These are phyloP conservation scores for Mantis religiosa DNA, from an alignment of 2,888 invertebrate genomes.

Conservation along the genomic window DNA sequence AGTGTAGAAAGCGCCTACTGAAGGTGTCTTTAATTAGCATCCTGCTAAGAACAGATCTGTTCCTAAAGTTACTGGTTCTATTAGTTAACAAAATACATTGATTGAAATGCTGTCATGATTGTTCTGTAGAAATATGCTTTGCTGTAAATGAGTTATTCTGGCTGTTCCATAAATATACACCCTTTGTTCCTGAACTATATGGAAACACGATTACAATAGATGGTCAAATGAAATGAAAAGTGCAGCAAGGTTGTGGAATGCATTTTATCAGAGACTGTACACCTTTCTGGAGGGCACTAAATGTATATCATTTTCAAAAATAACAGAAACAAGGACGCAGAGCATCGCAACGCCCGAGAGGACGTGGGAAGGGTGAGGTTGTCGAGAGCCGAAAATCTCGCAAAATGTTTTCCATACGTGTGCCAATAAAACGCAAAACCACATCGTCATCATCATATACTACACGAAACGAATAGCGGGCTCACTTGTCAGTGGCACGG, in stretches of 20 bases:
- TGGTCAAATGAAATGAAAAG: too few species aligned
- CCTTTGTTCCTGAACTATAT: too few species aligned
- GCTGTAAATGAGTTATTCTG: too few species aligned
- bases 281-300: not conserved
- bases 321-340: not conserved
- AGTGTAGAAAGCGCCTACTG: too few species aligned
- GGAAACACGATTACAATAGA: too few species aligned
- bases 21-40: too few species aligned
- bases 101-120: too few species aligned
- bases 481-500: not conserved
- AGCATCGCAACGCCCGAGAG: not conserved
- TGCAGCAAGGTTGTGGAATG: not conserved
- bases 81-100: too few species aligned
- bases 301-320: not conserved
- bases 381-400: not conserved
- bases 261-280: not conserved
- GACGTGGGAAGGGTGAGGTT: not conserved
- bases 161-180: too few species aligned
- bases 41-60: too few species aligned
- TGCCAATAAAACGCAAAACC: slow-evolving; percentile 10
- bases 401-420: not conserved
- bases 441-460: slow-evolving; percentile 2
- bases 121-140: too few species aligned
- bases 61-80: too few species aligned
- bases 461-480: not conserved